Base-by-base conservation (phyloP, 64 coral and sea anemone species). In the Anthopleura sola region DNA sequence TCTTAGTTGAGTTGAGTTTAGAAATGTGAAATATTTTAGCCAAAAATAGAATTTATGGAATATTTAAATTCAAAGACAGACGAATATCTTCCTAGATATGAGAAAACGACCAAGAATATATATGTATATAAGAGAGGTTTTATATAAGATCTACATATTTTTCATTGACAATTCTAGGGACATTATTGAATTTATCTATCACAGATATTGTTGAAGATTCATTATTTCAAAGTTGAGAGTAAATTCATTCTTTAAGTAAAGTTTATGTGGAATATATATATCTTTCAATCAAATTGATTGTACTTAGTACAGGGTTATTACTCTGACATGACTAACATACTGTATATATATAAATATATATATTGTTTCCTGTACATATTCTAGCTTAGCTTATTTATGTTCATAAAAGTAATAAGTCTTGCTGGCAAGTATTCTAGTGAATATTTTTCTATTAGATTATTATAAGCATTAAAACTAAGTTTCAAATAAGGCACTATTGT, bases 261-360 rank as follows among this genome's bases (percentile, higher is more conserved):
- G 21, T 77, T 77, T 77, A 77, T 37, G 75, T 36, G 37, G 36
- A 36, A 77, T 36, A 44, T 44, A 79, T 79, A 71, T 71, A 71
- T 37, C 31, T 79, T 79, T 79, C 76, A 79, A 79, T 79, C 76
- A 79, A 48, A 79, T 79, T 79, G 76, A 79, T 79, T 79, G 76
- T 79, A 23, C 36, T 79, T 48, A 21, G 76, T 79, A 79, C 76
- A 79, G 76, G 20, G 76, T 79, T 15, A 24, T 48, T 23, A 79
- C 76, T 79, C 76, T 79, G 76, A 18, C 37, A 38, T 79, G 37
- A 53, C 50, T 53, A 32, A 69, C 12, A 71, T 32, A 71, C 66
- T 62, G 29, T 71, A 71, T 34, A 34, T 32, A 71, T 15, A 32
- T 28, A 58, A n/a, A n/a, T n/a, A n/a, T n/a, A n/a, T n/a, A n/a